Base-by-base conservation (phyloP, 2,797 vertebrate genomes). In the Naso thynnoides region DNA sequence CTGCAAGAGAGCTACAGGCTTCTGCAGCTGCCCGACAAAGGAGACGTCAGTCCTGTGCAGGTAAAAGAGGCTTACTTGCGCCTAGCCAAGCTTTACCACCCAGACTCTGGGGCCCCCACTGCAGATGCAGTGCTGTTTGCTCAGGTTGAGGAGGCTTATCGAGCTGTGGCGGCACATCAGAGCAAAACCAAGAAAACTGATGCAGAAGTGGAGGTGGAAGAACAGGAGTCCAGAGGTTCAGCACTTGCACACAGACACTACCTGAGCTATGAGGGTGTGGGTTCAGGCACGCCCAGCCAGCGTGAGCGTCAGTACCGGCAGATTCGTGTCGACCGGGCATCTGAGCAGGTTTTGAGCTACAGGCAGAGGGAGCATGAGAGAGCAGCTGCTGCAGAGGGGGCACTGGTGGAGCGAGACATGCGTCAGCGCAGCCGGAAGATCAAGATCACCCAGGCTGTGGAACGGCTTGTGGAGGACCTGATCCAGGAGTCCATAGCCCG, bases 401-500 rank as follows among this genome's bases (percentile, higher is more conserved):
- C 93, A 0, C 88, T 96, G 87, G 86, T 88, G 54, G 94, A 93
- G 39, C 90, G 94, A 67, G 96, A 98, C 1, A 66, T 96, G 49
- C 95, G 89, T n/a, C 92, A 87, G 59, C 94, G 96, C 52, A 98
- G 96, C 87, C 96, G 88, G 44, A 94, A 96, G 76, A 94, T 95
- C 80, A 97, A 97, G 86, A 96, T 98, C 77, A 99, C 97, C 0
- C 97, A 98, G 86, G 96, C 97, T 0, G 94, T 99, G 41, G 98
- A 99, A 23, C 94, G 97, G 21, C 87, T 99, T 54, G 98, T 99
- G 70, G 97, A 99, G 86, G 98, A 99, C 81, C 96, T 99, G 69
- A 99, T 99, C 87, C 97, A 97, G 86, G 97, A 99, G 21, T 98
- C 97, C 0, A 99, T 99, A 96, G 96, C 96, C 0, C 96, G 96